Percentiles rank a stretch among this genome's conserved stretches.
Evolutionary conservation across 2,888 invertebrate genomes (phyloP).

Genomic region (Beris morrisii): DNA sequence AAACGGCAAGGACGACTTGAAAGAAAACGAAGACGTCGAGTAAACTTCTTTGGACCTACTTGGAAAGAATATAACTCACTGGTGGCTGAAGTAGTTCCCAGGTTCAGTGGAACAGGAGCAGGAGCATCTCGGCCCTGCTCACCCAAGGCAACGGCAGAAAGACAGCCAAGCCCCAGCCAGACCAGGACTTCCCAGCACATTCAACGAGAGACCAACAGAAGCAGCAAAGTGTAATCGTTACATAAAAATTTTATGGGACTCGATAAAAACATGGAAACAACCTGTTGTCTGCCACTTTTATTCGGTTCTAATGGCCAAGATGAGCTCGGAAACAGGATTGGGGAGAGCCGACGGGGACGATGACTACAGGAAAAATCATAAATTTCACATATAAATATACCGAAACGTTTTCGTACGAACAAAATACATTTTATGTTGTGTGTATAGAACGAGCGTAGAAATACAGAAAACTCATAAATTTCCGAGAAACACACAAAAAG

Average conservation of each 20-base stretch:
- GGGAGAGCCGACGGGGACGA: constrained; percentile 23
- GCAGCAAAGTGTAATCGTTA: constrained; percentile 42
- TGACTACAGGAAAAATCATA: constrained; percentile 39
- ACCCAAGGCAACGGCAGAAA: background rate
- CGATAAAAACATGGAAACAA: constrained; percentile 44
- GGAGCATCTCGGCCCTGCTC: constrained; percentile 25
- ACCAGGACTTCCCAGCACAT: background rate
- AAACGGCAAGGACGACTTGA: background rate
- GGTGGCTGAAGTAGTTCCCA: constrained; percentile 23
- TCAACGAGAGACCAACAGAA: constrained; percentile 34
- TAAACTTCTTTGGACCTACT: background rate
- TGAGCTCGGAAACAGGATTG: constrained; percentile 31
- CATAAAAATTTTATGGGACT: constrained; percentile 44
- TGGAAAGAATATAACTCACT: constrained; percentile 23
- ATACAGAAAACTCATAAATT: too few species aligned
- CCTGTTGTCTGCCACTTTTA: constrained; percentile 43
- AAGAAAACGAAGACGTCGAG: background rate
- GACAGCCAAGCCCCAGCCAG: background rate
- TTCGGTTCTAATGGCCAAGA: constrained; percentile 40
- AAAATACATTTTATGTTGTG: too few species aligned
- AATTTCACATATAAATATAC: constrained; percentile 37
- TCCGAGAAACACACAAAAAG: too few species aligned
- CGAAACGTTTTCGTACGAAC: too few species aligned
- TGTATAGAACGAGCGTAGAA: too few species aligned
- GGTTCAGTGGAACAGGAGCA: too few species aligned